Base-by-base conservation (phyloP, 2,888 invertebrate genomes). In the Drosophila pegasa region DNA sequence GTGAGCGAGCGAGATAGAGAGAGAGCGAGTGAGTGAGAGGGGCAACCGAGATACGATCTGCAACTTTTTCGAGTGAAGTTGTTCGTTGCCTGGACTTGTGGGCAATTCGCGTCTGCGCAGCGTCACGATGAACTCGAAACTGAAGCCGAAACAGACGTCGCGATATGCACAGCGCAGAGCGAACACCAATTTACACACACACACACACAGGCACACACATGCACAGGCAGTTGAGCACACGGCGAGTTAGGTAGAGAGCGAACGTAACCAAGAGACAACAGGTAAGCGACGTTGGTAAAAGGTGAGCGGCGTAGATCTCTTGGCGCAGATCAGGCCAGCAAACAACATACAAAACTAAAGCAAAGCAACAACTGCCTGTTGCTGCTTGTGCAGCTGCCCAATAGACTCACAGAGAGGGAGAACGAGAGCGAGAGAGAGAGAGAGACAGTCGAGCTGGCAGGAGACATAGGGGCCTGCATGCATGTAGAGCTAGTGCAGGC, bases 61-160 rank as follows among this genome's bases (percentile, higher is more conserved):
- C 52, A 65, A 41, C 50, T 52, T 47, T 55, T 43, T 64, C 69
- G 78, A 65, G 55, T 25, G 18, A 37, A 33, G 6, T 27, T 27
- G 22, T 50, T 18, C 52, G 38, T 31, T 40, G 58, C 35, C 57
- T 61, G 60, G 43, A 47, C 37, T 58, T 52, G 51, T 37, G 40
- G 52, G 52, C 75, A 62, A 68, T 68, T 76, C 79, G 91, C 90
- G 90, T 89, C 90, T 90, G 89, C 89, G 91, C 91, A 89, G 87
- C 85, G 81, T 85, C 89, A 89, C 90, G 90, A 91, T 87, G 71
- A 80, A 78, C 78, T 89, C 81, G 80, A 89, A 89, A 90, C 91
- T 90, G 84, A 89, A 74, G 70, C 64, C 69, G 66, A 69, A 70
- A 31, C 50, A 55, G 59, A 40, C 62, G 37, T 48, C 35, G 57